Evolutionary conservation across 2,888 invertebrate genomes (phyloP), one percentile per base, ranked within the genome.

Genomic region (Drosophila vallismaia): DNA sequence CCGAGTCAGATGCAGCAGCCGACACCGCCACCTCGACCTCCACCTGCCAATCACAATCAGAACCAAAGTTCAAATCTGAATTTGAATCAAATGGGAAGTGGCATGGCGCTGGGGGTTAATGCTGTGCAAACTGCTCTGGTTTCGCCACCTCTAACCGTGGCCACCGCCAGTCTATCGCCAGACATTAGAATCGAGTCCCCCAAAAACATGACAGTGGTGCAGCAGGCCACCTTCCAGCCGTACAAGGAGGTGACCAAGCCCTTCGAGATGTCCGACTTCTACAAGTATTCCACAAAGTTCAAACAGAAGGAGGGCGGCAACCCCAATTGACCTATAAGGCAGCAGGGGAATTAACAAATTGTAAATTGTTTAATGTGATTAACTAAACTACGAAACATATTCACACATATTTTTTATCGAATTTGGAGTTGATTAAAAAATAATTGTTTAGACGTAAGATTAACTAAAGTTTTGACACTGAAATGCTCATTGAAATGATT

Each of bases 261-360:
- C 3, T 99, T 98, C 92, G 98, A 98, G 93, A 98, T 98, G 97
- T 95, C 98, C 0, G 99, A 99, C 92, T 98, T 98, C 91, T 99
- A 98, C 91, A 99, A 98, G 92, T 99, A 99, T 91, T 98, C 98
- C 54, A 98, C 97, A 4, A 97, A 98, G 90, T 97, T 96, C 91
- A 94, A 98, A 71, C 95, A 97, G 77, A 94, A 93, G 78, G 91
- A 90, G 52, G 33, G 59, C 74, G 74, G 76, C 50, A 71, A 86
- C 60, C 84, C 80, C 26, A 80, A 81, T 56, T 83, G 81, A 86
- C 84, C 71, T 54, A 8, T 28, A 49, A 70, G 53, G 42, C 38
- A 29, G 0, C 19, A n/a, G 28, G 52, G 74, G 62, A 46, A 40
- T 14, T 19, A 1, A 42, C 49, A 55, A 31, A 50, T 42, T 24